phyloP scores from a whole-genome alignment of 2,797 vertebrate species.

The Galago senegalensis region DNA sequence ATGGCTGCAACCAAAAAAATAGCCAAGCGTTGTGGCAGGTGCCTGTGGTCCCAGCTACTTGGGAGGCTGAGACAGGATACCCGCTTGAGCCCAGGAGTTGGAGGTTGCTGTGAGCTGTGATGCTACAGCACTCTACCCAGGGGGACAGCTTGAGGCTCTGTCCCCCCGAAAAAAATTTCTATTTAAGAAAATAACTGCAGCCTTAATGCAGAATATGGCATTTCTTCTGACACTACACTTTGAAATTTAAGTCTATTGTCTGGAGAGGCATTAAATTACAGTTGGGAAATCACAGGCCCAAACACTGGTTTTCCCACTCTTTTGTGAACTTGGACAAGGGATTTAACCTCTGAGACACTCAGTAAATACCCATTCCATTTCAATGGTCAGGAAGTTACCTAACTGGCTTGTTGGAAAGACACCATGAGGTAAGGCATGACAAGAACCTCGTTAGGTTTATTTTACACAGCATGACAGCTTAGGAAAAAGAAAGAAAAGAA shows the following conservation, averaged over 20 bases:
- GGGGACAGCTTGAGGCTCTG: too few species aligned
- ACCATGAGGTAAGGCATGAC: not conserved
- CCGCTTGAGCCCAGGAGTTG: too few species aligned
- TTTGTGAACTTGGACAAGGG: not conserved
- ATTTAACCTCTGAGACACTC: not conserved
- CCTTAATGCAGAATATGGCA: not conserved
- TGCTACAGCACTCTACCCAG: too few species aligned
- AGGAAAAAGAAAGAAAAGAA: not conserved
- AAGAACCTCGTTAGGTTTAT: not conserved
- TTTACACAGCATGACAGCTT: not conserved
- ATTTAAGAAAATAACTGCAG: constrained; percentile 39
- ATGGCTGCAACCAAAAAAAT: too few species aligned
- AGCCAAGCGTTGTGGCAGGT: too few species aligned
- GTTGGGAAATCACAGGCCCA: not conserved
- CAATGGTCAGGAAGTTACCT: not conserved
- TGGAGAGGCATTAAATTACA: not conserved
- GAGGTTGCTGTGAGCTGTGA: too few species aligned
- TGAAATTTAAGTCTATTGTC: not conserved
- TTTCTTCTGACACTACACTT: constrained; percentile 15
- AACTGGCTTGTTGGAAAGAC: not conserved
- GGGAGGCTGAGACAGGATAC: too few species aligned
- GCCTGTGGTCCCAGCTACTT: too few species aligned
- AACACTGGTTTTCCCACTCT: not conserved
- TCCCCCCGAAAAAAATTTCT: not conserved
- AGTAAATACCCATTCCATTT: not conserved